phyloP scores from a whole-genome alignment of 2,888 invertebrate genomes.

The Acleris cristana region DNA sequence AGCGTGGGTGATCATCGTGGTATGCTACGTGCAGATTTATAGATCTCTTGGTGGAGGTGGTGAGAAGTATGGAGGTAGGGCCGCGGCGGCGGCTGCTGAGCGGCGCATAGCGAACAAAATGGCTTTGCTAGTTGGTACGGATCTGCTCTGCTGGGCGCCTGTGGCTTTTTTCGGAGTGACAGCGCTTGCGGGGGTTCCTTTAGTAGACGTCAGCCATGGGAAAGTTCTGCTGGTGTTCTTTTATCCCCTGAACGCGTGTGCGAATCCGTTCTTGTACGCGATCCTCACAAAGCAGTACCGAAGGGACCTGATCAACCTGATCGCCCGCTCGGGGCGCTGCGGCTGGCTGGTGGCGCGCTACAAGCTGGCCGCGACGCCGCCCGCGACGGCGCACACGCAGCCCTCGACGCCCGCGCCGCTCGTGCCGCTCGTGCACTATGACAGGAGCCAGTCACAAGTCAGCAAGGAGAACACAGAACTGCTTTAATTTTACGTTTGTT shows the following conservation, averaged over 20 bases:
- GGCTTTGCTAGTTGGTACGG: constrained; percentile 94
- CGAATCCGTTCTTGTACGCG: constrained; percentile 96
- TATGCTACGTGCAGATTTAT: constrained; percentile 94
- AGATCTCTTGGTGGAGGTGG: constrained; percentile 89
- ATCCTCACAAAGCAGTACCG: constrained; percentile 94
- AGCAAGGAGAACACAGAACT: constrained; percentile 68
- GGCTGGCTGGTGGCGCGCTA: constrained; percentile 72
- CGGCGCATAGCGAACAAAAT: constrained; percentile 94
- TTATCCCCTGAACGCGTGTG: constrained; percentile 95
- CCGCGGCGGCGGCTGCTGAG: constrained; percentile 85
- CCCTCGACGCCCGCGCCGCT: constrained; percentile 66
- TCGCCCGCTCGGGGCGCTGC: constrained; percentile 85
- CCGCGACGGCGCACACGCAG: constrained; percentile 73
- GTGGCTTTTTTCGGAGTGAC: constrained; percentile 95
- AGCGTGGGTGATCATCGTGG: constrained; percentile 92
- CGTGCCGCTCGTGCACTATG: constrained; percentile 69
- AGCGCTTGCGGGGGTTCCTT: constrained; percentile 91
- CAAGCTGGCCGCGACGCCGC: constrained; percentile 71
- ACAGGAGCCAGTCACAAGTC: constrained; percentile 61
- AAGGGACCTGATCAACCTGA: constrained; percentile 87
- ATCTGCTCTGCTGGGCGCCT: constrained; percentile 93
- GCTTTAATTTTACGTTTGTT: constrained; percentile 57
- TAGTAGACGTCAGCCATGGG: constrained; percentile 92
- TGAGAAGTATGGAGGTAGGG: constrained; percentile 86
- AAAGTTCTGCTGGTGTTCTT: constrained; percentile 94